Evolutionary conservation across 2,113 vertebrate species (phyloP), one percentile per base, ranked within the genome.

Genomic region (Motacilla tschutschensis): DNA sequence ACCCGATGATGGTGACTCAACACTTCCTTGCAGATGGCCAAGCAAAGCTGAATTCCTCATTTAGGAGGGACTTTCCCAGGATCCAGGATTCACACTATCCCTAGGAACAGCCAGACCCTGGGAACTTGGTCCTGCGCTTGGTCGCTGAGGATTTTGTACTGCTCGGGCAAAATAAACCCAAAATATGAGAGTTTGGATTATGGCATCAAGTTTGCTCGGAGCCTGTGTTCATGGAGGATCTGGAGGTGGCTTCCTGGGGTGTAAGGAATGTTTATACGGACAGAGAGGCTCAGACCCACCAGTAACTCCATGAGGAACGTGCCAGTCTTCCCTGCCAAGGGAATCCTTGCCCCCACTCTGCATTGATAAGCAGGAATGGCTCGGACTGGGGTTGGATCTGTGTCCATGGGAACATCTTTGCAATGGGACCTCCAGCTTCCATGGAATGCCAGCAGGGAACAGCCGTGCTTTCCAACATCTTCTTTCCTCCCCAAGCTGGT

Each of bases 1-100:
- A 70, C 3, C 2, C 5, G 2, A 0, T 1, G 17, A 8, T 5
- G 12, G 36, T 41, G 50, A 44, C 29, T 14, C 53, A 44, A 4
- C 8, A 1, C 8, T 3, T 62, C 55, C 38, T 76, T 38, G 16
- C 16, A 72, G 46, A 17, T 10, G 22, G 17, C 20, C 5, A 4
- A 15, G 22, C 26, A 11, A 7, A 70, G 10, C 35, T 55, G 35
- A 54, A 62, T 33, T 50, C n/a, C n/a, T 47, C 10, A n/a, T 16
- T 36, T 9, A 38, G 64, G 17, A 64, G 31, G 33, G 16, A 11
- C 2, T 44, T 33, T 10, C 4, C 15, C 1, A 5, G 25, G 12
- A 20, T 17, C 3, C 12, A 33, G 26, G 4, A 10, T 47, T 70
- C 64, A 21, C 17, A 9, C 2, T 4, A 2, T 1, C 3, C 24